Evolutionary conservation across 2,113 vertebrate genomes (phyloP), one percentile per base, ranked within the genome.

Genomic region (Macroglossus sobrinus): DNA sequence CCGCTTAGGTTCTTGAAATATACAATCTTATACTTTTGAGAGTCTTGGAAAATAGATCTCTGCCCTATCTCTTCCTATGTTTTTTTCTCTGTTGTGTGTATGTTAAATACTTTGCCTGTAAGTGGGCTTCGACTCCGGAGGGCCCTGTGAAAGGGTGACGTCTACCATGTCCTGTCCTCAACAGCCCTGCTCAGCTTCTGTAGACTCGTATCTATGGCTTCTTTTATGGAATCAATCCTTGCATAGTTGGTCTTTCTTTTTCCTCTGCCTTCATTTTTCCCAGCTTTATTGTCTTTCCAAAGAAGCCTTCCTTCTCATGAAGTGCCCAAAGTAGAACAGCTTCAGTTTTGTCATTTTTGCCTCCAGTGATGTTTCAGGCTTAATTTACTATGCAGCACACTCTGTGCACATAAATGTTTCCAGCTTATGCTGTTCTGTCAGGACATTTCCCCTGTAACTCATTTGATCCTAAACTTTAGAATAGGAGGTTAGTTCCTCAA

Each of bases 391-490:
- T 81, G 19, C 26, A 80, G 16, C 7, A 2, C 18, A 76, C 19
- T 84, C 21, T 63, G 26, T 61, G 66, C 35, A 24, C 21, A 16
- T 38, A 55, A 19, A 7, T 66, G 30, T 68, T 95, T 95, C 78
- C 24, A 95, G 33, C n/a, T 93, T 28, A 50, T 71, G 61, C 55
- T 84, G n/a, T 30, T n/a, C 47, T 95, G 55, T 93, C 16, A n/a
- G 35, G 40, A 55, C 40, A 30, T 86, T 82, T 66, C 22, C 33
- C 82, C 9, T 82, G 2, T 81, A 76, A 86, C 22, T 86, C 26
- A 68, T 11, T 81, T 92, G 33, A 57, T 63, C 28, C 61, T 92
- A n/a, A 92, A 24, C 38, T 96, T 90, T 72, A 87, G 68, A 87
- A 24, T 89, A 14, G 45, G 68, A 74, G 53, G 21, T 84, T 75